Percentiles rank a stretch among this genome's conserved stretches.
Conservation (phyloP, 1,140 invertebrate species). For the Tetramorium parvispinum region DNA sequence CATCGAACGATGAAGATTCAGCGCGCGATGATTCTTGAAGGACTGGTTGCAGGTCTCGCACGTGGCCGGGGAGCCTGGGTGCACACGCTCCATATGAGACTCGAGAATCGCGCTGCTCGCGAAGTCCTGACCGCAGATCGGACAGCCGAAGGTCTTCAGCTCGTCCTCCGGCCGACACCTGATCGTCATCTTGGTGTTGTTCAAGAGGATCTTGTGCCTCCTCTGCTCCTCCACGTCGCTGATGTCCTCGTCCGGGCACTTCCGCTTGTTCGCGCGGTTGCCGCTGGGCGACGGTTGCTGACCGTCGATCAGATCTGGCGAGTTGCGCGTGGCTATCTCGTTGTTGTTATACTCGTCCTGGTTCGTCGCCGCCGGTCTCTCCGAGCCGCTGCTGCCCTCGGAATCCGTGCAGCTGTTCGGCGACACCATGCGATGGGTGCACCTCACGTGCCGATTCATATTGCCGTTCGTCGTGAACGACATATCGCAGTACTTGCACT, state of each 20-base stretch:
- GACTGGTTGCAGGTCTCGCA: slow-evolving; percentile 90
- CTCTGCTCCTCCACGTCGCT: slow-evolving; percentile 72
- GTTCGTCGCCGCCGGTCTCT: slow-evolving; percentile 83
- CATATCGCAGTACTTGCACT: slow-evolving; percentile 92
- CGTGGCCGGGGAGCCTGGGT: slow-evolving; percentile 89
- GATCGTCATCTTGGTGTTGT: slow-evolving; percentile 63
- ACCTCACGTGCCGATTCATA: slow-evolving; percentile 94
- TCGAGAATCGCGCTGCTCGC: slow-evolving; percentile 87
- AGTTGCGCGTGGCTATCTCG: slow-evolving; percentile 81
- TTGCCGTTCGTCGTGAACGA: slow-evolving; percentile 96
- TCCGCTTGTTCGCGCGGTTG: slow-evolving; percentile 71
- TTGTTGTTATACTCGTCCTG: slow-evolving; percentile 83
- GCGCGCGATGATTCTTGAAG: slow-evolving; percentile 90
- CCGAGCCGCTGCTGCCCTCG: slow-evolving; percentile 84
- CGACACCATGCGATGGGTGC: slow-evolving; percentile 85
- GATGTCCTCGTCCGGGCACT: slow-evolving; percentile 68
- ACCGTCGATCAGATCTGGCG: slow-evolving; percentile 72
- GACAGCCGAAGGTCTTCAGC: slow-evolving; percentile 81
- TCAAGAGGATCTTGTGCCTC: slow-evolving; percentile 77
- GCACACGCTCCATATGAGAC: slow-evolving; percentile 90
- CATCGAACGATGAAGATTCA: slow-evolving; percentile 89
- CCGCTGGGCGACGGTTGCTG: slow-evolving; percentile 23
- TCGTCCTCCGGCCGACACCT: slow-evolving; percentile 51
- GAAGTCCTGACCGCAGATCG: slow-evolving; percentile 89
- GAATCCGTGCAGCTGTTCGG: slow-evolving; percentile 80